A percentile compares a stretch with the other conserved stretches of the same genome.
Conservation (phyloP, 2,113 vertebrate genomes). For the Megalops atlanticus region DNA sequence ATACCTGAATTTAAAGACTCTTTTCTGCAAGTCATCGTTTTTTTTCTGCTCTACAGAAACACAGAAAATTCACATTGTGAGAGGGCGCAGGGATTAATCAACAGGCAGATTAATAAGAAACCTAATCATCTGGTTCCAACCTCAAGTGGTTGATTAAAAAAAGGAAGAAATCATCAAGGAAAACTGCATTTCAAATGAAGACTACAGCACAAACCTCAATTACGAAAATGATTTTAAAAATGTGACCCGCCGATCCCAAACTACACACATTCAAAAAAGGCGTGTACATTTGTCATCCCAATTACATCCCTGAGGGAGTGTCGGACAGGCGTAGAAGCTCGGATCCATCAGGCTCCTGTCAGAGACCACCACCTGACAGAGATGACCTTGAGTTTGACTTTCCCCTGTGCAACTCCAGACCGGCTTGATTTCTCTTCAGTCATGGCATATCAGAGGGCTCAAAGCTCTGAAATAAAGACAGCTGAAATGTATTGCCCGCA, state of each 20-base stretch:
- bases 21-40: background rate
- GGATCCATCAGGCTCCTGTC: background rate
- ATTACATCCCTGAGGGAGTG: background rate
- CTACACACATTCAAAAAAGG: background rate
- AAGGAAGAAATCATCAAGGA: background rate
- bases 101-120: too few species aligned
- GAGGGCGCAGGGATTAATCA: background rate
- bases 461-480: conserved; percentile 7
- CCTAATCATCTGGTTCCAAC: background rate
- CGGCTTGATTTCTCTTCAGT: background rate
- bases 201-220: background rate
- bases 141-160: background rate
- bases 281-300: background rate
- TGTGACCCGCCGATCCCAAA: background rate
- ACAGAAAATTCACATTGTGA: background rate
- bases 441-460: background rate
- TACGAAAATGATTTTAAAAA: background rate
- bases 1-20: background rate
- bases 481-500: conserved; percentile 4
- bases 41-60: background rate
- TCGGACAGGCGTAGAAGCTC: background rate
- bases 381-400: conserved; percentile 24
- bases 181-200: too few species aligned
- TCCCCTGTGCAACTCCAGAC: background rate
- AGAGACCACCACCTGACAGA: background rate